phyloP scores from a whole-genome alignment of 2,888 invertebrate species.

The Himalopsyche japonica region DNA sequence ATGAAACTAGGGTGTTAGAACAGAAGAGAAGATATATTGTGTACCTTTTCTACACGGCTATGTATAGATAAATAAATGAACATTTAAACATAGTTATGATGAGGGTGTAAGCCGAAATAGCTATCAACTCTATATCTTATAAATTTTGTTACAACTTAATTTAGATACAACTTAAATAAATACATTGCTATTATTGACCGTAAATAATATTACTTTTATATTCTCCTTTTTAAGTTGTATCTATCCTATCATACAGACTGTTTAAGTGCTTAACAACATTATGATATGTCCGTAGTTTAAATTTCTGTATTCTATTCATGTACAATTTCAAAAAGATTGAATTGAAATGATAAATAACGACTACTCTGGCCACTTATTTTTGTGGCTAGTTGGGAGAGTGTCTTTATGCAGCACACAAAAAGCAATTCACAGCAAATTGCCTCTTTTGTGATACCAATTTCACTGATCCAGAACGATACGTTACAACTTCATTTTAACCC shows the following conservation, averaged over 20 bases:
- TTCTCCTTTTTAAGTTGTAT: too few species aligned
- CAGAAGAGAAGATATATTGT: too few species aligned
- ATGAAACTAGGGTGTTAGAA: too few species aligned
- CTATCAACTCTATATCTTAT: too few species aligned
- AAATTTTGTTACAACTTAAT: too few species aligned
- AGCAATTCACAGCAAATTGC: background rate
- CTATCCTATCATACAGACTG: background rate
- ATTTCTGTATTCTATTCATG: background rate
- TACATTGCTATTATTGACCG: too few species aligned
- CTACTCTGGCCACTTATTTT: background rate
- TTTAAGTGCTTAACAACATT: background rate
- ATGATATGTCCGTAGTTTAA: background rate
- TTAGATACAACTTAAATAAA: too few species aligned
- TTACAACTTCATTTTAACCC: background rate
- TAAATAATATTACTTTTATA: too few species aligned
- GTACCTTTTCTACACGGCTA: too few species aligned
- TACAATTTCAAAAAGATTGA: background rate
- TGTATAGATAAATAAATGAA: too few species aligned
- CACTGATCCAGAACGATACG: background rate
- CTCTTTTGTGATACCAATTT: conserved; percentile 3
- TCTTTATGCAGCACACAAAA: background rate
- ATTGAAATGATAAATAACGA: background rate
- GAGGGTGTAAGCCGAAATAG: too few species aligned
- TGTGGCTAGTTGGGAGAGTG: background rate
- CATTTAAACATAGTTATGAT: too few species aligned